Base-by-base conservation (phyloP, 2,888 invertebrate genomes). In the Cheilosia pagana region DNA sequence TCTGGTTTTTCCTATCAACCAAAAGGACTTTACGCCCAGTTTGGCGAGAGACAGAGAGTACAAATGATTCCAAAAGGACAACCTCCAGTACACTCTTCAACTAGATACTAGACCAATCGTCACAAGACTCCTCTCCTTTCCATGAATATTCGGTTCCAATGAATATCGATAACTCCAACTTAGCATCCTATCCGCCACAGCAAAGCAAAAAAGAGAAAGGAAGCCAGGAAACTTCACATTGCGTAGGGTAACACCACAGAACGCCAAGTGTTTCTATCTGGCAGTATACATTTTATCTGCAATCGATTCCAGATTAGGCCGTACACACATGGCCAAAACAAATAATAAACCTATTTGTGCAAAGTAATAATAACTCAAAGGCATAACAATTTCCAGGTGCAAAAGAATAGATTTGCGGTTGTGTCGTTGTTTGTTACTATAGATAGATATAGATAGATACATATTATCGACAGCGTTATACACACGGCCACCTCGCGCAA, bases 401-500 rank as follows among this genome's bases (percentile, higher is more conserved):
- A 85, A 85, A 85, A 81, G 85, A 85, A 85, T 85, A 85, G 85
- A 76, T 85, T 83, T 85, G 85, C 81, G 71, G 85, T 81, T 85
- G 75, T 67, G 53, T 25, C 75, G 53, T 53, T 75, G 57, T 41
- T 65, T 14, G 70, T 16, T 70, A 14, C 52, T 35, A 16, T 35
- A 16, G 12, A 70, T 19, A 82, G 76, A 59, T 55, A 59, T 59
- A 60, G 72, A 67, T 60, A 67, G 72, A 67, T 72, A 67, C 71
- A 21, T 45, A 45, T 16, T 45, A 45, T 45, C 19, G 16, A 35
- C 31, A 35, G 19, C 21, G 10, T 8, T 52, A 45, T 5, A 25
- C 35, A 35, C 50, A 57, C 50, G 19, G 48, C 48, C 71, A 74
- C 55, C 55, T 65, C 53, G 71, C 79, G 71, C 79, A 75, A 79